phyloP scores from a whole-genome alignment of 2,888 invertebrate genomes.

The Apocheima hispidaria region DNA sequence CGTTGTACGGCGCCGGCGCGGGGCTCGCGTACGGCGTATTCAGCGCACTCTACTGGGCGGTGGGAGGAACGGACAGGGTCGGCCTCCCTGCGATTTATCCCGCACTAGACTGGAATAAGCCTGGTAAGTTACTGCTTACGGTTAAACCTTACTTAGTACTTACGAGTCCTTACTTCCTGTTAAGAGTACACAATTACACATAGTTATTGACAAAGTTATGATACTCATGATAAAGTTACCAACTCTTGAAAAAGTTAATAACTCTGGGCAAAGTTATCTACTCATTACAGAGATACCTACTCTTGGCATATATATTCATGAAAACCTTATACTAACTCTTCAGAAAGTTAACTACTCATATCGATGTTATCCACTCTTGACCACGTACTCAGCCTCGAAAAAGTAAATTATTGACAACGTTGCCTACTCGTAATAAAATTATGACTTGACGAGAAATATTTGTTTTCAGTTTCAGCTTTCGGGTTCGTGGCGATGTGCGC shows the following conservation, averaged over 20 bases:
- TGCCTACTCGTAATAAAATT: too few relatives aligned
- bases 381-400: background rate
- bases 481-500: conserved; percentile 79
- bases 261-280: too few relatives aligned
- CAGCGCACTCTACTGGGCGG: conserved; percentile 80
- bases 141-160: too few relatives aligned
- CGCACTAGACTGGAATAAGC: conserved; percentile 91
- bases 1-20: conserved; percentile 87
- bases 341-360: too few relatives aligned
- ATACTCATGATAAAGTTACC: background rate
- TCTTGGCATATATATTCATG: too few relatives aligned
- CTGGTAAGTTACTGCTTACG: conserved; percentile 73
- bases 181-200: too few relatives aligned
- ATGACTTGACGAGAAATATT: too few relatives aligned
- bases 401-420: background rate
- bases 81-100: conserved; percentile 90
- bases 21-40: conserved; percentile 84
- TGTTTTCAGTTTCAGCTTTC: conserved; percentile 67
- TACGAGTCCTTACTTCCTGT: too few relatives aligned
- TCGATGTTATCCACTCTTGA: background rate
- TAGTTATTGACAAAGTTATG: too few relatives aligned
- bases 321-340: too few relatives aligned
- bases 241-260: too few relatives aligned
- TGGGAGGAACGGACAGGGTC: conserved; percentile 77
- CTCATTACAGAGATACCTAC: too few relatives aligned